Evolutionary conservation across 2,113 vertebrate genomes (phyloP).

Genomic region (Myiagra hebetior): DNA sequence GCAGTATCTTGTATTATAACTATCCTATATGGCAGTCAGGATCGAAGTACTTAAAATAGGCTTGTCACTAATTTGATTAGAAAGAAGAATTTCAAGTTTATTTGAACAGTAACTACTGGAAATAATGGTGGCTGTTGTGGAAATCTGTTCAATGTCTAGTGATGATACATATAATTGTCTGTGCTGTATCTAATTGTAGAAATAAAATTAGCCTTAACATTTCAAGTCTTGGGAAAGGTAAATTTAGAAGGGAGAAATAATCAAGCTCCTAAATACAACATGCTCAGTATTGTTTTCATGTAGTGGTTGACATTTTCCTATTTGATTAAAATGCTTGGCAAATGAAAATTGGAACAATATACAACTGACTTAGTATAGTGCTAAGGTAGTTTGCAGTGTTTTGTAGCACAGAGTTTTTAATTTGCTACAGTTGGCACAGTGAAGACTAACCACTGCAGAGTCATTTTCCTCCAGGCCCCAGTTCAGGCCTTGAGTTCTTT

Average conservation of each 20-base stretch:
- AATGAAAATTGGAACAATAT: not conserved
- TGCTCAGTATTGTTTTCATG: not conserved
- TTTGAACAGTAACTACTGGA: not conserved
- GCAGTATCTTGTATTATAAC: not conserved
- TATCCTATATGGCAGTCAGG: not conserved
- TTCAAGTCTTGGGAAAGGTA: not conserved
- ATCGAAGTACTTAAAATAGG: not conserved
- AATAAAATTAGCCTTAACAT: not conserved
- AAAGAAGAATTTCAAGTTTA: not conserved
- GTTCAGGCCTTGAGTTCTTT: not conserved
- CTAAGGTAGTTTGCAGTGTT: not conserved
- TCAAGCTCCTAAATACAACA: not conserved
- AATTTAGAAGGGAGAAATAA: not conserved
- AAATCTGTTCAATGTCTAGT: not conserved
- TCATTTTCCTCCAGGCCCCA: not conserved
- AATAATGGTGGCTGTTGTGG: rapidly evolving
- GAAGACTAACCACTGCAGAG: not conserved
- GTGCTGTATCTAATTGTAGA: not conserved
- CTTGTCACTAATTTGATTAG: not conserved
- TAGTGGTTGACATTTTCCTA: not conserved
- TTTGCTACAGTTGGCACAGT: not conserved
- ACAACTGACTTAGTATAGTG: not conserved
- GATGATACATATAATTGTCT: rapidly evolving
- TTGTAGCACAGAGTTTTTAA: not conserved
- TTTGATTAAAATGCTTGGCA: not conserved